Conservation (phyloP, 2,113 vertebrate species). For the Siphamia tubifer region DNA sequence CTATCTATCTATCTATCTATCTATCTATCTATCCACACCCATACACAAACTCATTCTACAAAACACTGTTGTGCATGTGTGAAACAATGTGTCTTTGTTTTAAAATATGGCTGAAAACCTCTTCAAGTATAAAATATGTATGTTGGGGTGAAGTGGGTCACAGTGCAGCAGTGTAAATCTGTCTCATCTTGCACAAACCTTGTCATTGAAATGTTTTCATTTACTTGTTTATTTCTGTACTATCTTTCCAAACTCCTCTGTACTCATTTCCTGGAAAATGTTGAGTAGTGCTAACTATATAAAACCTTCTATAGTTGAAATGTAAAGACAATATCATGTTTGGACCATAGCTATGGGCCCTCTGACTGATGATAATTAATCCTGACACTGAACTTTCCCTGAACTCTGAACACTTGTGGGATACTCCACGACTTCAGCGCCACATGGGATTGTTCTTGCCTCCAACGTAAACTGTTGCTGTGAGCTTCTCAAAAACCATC, state of each 20-base stretch:
- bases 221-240: too few species aligned
- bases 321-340: not conserved
- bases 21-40: too few species aligned
- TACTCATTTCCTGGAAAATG: too few species aligned
- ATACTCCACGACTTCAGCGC: not conserved
- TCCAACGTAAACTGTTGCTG: not conserved
- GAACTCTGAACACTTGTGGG: conserved; percentile 15
- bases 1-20: too few species aligned
- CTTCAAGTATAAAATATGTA: too few species aligned
- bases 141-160: too few species aligned
- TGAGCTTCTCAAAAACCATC: conserved; percentile 3
- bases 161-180: not conserved
- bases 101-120: too few species aligned
- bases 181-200: not conserved
- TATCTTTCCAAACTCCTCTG: too few species aligned
- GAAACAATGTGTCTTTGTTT: too few species aligned
- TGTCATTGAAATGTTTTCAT: too few species aligned
- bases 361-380: not conserved
- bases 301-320: not conserved
- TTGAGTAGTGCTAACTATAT: not conserved
- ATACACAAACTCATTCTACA: too few species aligned
- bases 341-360: not conserved
- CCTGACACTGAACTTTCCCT: not conserved
- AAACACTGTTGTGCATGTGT: too few species aligned
- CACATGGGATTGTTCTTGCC: conserved; percentile 6